Conservation (phyloP, 2,113 vertebrate genomes). For the Mus pahari region DNA sequence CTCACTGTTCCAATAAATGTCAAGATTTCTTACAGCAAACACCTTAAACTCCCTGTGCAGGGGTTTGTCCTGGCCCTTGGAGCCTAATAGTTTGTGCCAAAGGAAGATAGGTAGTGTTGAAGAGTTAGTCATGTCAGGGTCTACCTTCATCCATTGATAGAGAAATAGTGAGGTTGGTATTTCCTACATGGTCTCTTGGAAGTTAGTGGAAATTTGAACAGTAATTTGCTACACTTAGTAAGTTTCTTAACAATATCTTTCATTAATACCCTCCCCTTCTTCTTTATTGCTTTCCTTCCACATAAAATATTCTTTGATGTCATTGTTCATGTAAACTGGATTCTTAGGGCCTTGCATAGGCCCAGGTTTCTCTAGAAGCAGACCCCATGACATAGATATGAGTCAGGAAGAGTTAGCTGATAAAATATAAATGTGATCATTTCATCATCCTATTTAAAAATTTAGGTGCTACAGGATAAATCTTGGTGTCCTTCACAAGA, state of each 20-base stretch:
- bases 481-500: neutral
- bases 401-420: neutral
- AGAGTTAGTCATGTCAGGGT: neutral
- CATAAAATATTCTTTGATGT: neutral
- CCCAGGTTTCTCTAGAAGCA: neutral
- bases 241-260: too few species aligned
- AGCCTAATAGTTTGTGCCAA: neutral
- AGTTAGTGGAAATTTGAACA: neutral
- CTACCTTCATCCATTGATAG: neutral
- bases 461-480: neutral
- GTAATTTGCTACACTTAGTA: neutral
- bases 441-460: slow-evolving; percentile 24
- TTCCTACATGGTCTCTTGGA: neutral
- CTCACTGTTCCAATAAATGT: neutral
- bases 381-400: neutral
- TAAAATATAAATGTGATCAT: slow-evolving; percentile 25
- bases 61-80: neutral
- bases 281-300: neutral
- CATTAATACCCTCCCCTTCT: neutral
- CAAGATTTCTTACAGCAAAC: neutral
- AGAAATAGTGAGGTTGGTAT: neutral
- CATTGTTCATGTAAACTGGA: neutral
- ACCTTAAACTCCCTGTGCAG: neutral
- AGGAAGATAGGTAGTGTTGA: neutral
- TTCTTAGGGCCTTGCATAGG: neutral